Evolutionary conservation across 2,797 vertebrate genomes (phyloP).

Genomic region (Toxotes lorentzi): DNA sequence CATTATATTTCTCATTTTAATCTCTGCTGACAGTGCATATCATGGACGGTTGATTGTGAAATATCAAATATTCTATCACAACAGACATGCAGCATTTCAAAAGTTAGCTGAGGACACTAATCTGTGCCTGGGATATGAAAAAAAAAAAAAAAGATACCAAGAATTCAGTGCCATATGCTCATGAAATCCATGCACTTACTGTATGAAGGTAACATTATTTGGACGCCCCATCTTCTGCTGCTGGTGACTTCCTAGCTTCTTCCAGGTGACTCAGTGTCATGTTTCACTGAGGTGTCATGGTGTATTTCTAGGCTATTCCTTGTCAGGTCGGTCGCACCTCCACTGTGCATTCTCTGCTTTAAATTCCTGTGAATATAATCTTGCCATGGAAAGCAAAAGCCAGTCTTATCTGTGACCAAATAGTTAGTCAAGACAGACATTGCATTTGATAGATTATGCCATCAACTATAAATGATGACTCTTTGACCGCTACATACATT

Average conservation of each 20-base stretch:
- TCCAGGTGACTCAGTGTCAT: constrained; percentile 46
- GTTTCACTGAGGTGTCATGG: constrained; percentile 56
- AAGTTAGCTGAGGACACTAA: constrained; percentile 39
- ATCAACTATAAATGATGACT: constrained; percentile 18
- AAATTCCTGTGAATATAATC: constrained; percentile 34
- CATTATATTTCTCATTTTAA: constrained; percentile 22
- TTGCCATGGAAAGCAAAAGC: constrained; percentile 24
- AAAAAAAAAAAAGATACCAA: constrained; percentile 14
- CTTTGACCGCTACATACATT: constrained; percentile 1
- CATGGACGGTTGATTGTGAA: constrained; percentile 23
- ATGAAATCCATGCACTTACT: constrained; percentile 61
- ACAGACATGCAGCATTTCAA: constrained; percentile 27
- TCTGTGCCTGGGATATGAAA: constrained; percentile 46
- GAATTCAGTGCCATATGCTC: constrained; percentile 71
- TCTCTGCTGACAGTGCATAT: constrained; percentile 34
- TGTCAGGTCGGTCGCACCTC: constrained; percentile 44
- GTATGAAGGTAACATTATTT: constrained; percentile 57
- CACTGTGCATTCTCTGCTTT: constrained; percentile 28
- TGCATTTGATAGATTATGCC: background rate
- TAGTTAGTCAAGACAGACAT: constrained; percentile 19
- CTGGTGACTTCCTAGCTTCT: constrained; percentile 42
- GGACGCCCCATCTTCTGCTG: constrained; percentile 37
- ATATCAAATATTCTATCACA: constrained; percentile 29
- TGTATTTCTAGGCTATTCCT: constrained; percentile 43
- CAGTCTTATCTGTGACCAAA: constrained; percentile 43